Percentiles rank a stretch among this genome's conserved stretches.
These are phyloP conservation scores for Aldrovandia affinis DNA, from an alignment of 2,797 vertebrate species.

Conservation along the genomic window DNA sequence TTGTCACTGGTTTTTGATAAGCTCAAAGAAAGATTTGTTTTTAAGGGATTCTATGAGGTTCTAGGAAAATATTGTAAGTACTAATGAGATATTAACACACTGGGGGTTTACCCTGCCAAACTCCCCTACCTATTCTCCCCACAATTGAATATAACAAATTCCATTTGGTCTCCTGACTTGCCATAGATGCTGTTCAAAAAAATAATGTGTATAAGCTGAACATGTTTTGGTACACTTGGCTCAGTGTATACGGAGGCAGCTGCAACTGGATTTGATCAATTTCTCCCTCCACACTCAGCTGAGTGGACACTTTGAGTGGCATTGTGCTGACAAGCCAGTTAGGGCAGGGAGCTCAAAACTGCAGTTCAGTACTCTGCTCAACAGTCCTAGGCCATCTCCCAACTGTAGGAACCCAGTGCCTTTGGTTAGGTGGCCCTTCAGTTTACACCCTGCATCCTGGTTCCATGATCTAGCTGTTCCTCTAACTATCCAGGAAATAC, in stretches of 20 bases:
- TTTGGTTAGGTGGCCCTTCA: too few species aligned
- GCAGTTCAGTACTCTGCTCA: neutral
- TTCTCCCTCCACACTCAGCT: neutral
- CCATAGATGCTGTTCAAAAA: neutral
- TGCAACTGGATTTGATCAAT: neutral
- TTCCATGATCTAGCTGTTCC: too few species aligned
- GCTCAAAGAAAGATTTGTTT: too few species aligned
- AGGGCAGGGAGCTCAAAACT: neutral
- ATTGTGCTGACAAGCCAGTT: neutral
- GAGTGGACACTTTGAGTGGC: neutral
- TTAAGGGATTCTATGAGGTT: too few species aligned
- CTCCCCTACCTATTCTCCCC: neutral
- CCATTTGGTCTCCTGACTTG: neutral
- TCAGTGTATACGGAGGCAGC: neutral
- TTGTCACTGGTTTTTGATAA: neutral
- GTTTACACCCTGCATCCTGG: too few species aligned
- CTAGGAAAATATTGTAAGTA: too few species aligned
- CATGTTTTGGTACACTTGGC: too few species aligned
- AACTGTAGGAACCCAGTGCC: too few species aligned
- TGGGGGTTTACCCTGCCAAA: neutral
- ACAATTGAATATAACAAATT: neutral
- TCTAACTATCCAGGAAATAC: too few species aligned
- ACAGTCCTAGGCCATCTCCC: neutral
- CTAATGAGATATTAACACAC: neutral
- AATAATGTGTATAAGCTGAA: neutral